Evolutionary conservation across 1,140 invertebrate species (phyloP).

Genomic region (Sinonovacula constricta): DNA sequence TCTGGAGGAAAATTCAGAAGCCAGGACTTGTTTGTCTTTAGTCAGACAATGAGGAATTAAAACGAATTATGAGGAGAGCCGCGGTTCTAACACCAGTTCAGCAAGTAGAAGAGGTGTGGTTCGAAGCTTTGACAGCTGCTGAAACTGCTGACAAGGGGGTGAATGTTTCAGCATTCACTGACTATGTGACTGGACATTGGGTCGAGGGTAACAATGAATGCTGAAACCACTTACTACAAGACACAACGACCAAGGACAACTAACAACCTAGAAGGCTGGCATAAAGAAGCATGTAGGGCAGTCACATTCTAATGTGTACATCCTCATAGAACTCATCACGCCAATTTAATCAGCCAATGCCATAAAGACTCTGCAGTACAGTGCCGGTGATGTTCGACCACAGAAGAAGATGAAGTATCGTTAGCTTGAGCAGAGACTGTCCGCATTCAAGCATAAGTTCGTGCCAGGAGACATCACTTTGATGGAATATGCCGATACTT

Average conservation of each 20-base stretch:
- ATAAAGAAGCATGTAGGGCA: too few relatives aligned
- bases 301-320: too few relatives aligned
- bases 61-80: background rate
- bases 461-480: too few relatives aligned
- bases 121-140: background rate
- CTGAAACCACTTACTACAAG: background rate
- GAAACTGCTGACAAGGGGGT: background rate
- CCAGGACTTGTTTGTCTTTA: constrained; percentile 1
- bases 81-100: constrained; percentile 3
- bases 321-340: too few relatives aligned
- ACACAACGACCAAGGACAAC: background rate
- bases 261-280: too few relatives aligned
- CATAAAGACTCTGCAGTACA: too few relatives aligned
- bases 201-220: background rate
- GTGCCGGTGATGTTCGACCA: too few relatives aligned
- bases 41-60: constrained; percentile 3
- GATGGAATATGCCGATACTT: too few relatives aligned
- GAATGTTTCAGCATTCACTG: background rate
- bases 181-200: background rate
- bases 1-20: constrained; percentile 8
- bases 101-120: background rate
- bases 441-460: too few relatives aligned
- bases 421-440: too few relatives aligned
- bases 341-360: too few relatives aligned
- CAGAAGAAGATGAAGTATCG: too few relatives aligned